These are phyloP conservation scores for Theristus sp. DNA, from an alignment of 2,888 invertebrate genomes.

Conservation along the genomic window DNA sequence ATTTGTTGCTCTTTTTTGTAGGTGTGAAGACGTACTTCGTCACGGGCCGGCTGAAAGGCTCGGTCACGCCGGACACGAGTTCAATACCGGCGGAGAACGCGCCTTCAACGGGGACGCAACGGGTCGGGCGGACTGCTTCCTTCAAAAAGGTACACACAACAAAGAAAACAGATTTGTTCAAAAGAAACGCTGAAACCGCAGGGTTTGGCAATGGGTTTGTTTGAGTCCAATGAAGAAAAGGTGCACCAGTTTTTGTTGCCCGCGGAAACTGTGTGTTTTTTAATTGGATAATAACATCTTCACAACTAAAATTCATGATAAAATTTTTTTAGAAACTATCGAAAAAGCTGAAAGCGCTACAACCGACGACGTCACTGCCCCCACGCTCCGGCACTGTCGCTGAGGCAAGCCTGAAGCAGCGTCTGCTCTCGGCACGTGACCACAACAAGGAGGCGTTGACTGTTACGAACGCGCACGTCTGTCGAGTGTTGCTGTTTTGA, in stretches of 20 bases:
- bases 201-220: too few relatives aligned
- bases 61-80: background rate
- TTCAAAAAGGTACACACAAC: constrained; percentile 12
- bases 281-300: too few relatives aligned
- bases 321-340: constrained; percentile 18
- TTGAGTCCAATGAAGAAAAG: too few relatives aligned
- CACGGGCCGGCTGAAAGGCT: constrained; percentile 37
- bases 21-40: constrained; percentile 60
- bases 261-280: too few relatives aligned
- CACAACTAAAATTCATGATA: too few relatives aligned
- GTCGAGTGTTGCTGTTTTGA: background rate
- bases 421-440: constrained; percentile 11
- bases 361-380: constrained; percentile 20
- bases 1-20: too few relatives aligned
- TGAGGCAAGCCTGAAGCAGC: constrained; percentile 18
- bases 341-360: constrained; percentile 20
- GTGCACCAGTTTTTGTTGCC: too few relatives aligned
- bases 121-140: background rate
- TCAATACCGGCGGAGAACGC: constrained; percentile 2
- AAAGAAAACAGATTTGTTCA: too few relatives aligned
- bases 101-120: constrained; percentile 15
- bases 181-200: too few relatives aligned
- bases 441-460: constrained; percentile 9
- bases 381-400: constrained; percentile 8
- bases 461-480: constrained; percentile 11